Evolutionary conservation across 2,888 invertebrate species (phyloP).

Genomic region (Caenorhabditis drosophilae): DNA sequence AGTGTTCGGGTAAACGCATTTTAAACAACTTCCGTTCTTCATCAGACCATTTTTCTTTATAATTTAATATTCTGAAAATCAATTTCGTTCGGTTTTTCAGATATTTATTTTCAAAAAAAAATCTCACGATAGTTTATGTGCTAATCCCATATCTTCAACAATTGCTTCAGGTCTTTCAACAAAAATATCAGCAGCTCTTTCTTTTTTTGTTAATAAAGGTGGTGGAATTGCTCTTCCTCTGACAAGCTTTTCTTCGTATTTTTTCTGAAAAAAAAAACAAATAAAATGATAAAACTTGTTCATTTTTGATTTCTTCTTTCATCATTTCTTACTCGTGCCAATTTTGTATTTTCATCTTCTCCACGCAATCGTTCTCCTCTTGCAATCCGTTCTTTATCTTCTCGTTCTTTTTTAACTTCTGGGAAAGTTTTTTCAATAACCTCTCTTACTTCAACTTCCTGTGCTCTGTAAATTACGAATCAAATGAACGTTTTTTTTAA

Average conservation of each 20-base stretch:
- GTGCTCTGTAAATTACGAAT: conserved; percentile 19
- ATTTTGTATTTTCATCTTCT: conserved; percentile 11
- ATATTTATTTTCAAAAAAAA: not conserved
- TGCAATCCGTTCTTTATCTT: conserved; percentile 25
- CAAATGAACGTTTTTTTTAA: too few relatives aligned
- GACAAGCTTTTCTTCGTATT: conserved; percentile 15
- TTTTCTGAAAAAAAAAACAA: conserved; percentile 1
- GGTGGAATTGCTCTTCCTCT: conserved; percentile 13
- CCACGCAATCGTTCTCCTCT: conserved; percentile 24
- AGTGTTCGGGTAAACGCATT: conserved; percentile 13
- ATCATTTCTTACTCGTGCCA: not conserved
- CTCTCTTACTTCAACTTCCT: conserved; percentile 1
- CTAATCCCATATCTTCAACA: conserved; percentile 14
- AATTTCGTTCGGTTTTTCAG: not conserved
- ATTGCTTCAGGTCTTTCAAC: conserved; percentile 16
- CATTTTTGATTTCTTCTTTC: not conserved
- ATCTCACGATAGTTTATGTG: conserved; percentile 8
- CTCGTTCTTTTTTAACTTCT: conserved; percentile 32
- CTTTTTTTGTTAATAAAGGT: conserved; percentile 11
- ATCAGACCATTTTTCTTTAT: conserved; percentile 11
- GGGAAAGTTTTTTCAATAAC: conserved; percentile 18
- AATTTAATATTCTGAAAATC: conserved; percentile 3
- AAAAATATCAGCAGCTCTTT: conserved; percentile 14
- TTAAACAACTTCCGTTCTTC: conserved; percentile 24
- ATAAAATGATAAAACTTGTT: not conserved